A percentile compares a stretch with the other conserved stretches of the same genome.
phyloP scores from a whole-genome alignment of 1,140 invertebrate species.

The Drosophila jambulina region DNA sequence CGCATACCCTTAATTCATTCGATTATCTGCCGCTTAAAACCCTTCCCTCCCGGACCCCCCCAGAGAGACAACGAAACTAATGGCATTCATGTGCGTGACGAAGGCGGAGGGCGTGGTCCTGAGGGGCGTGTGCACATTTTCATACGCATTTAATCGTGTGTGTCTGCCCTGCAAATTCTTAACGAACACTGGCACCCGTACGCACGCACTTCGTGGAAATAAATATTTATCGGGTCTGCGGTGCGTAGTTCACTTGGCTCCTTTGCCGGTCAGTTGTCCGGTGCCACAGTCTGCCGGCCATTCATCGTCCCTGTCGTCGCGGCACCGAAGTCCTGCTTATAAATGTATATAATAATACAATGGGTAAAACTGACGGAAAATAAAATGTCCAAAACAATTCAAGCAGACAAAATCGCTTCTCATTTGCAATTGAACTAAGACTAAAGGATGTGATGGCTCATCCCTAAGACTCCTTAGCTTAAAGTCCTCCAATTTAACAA shows the following conservation, averaged over 20 bases:
- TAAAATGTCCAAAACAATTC: background rate
- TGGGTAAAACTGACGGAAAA: background rate
- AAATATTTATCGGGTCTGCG: constrained; percentile 73
- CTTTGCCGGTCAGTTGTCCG: constrained; percentile 1
- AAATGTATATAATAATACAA: background rate
- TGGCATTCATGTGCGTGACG: constrained; percentile 64
- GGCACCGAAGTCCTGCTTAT: constrained; percentile 21
- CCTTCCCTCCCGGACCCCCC: background rate
- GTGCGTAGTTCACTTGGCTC: constrained; percentile 48
- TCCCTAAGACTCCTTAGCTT: too few species aligned
- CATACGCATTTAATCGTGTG: constrained; percentile 71
- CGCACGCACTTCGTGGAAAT: constrained; percentile 53
- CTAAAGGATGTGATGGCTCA: background rate
- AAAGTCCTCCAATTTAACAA: background rate
- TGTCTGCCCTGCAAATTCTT: constrained; percentile 72
- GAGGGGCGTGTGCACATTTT: constrained; percentile 56
- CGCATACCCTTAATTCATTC: constrained; percentile 71
- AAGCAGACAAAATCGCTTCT: background rate
- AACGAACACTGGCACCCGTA: constrained; percentile 62
- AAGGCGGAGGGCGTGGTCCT: constrained; percentile 8
- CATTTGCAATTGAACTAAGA: background rate
- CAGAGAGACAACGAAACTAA: constrained; percentile 47
- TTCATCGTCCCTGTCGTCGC: constrained; percentile 27
- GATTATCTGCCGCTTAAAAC: constrained; percentile 58
- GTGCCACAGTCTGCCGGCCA: constrained; percentile 9